Evolutionary conservation across 2,797 vertebrate species (phyloP).

Genomic region (Myiotriccus ornatus): DNA sequence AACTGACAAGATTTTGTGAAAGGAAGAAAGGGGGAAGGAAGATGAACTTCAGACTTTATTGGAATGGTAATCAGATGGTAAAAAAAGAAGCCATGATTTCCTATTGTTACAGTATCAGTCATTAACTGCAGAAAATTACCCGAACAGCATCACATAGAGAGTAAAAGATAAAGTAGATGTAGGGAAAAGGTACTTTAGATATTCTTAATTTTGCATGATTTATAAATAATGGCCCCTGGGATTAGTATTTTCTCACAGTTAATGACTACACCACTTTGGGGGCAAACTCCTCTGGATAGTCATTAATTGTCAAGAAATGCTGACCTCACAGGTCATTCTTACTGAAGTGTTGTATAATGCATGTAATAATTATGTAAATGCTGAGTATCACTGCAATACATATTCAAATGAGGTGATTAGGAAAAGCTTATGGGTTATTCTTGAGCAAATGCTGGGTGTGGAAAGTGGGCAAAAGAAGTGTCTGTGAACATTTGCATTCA

Average conservation of each 20-base stretch:
- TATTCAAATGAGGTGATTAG: conserved; percentile 21
- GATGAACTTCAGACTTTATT: neutral
- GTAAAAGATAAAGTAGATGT: neutral
- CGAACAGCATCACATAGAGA: neutral
- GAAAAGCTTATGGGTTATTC: neutral
- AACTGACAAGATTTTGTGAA: conserved; percentile 13
- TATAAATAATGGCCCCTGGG: conserved; percentile 17
- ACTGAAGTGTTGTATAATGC: conserved; percentile 1
- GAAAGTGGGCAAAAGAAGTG: neutral
- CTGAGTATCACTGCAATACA: neutral
- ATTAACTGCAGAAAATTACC: conserved; percentile 18
- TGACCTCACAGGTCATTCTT: conserved; percentile 32
- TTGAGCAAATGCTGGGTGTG: neutral
- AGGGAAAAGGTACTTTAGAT: neutral
- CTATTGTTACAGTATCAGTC: neutral
- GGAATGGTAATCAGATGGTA: neutral
- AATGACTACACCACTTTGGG: neutral
- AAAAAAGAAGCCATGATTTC: conserved; percentile 24
- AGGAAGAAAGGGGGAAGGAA: neutral
- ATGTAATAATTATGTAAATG: conserved; percentile 11
- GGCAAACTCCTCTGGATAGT: neutral
- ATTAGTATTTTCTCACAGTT: conserved; percentile 29
- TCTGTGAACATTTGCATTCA: neutral
- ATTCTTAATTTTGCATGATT: conserved; percentile 14
- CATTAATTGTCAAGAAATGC: conserved; percentile 40